Evolutionary conservation across 2,888 invertebrate genomes (phyloP), one percentile per base, ranked within the genome.

Genomic region (Heliconius cydno): DNA sequence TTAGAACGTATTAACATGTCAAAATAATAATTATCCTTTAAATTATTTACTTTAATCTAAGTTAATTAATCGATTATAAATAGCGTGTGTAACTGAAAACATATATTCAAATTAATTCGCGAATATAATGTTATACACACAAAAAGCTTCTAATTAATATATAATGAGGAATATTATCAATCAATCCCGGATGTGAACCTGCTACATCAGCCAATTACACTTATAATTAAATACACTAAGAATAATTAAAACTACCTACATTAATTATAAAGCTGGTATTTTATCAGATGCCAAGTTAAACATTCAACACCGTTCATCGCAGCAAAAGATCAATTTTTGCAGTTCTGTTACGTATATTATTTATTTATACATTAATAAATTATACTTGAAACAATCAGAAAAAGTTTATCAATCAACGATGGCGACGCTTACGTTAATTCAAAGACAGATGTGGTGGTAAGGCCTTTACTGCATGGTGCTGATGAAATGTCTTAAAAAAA

Each of bases 301-400:
- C 66, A 52, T 78, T 65, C 52, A 65, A 67, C 75, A 71, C 70
- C 52, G 75, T 76, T 19, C 60, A 60, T 73, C 73, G 57, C 34
- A n/a, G 60, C 38, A 60, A 60, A 73, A 71, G 22, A 75, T 76
- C 76, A 76, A 73, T 78, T 79, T 52, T 76, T 68, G 73, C 76
- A 75, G 72, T 38, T 78, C 60, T 60, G 30, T 79, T 76, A 67
- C 70, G 74, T 65, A 25, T 4, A 25, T 65, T 65, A 30, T 65
- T 82, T 82, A 81, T 82, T 82, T 81, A 82, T 82, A 77, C 71
- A 79, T 78, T 72, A 68, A 78, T 81, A 76, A 81, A 76, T 81
- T 81, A 81, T 79, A 79, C 41, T 70, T 25, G 41, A 71, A 72
- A 78, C 71, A 78, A 77, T 74, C 79, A 77, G 76, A 77, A 81